Conservation (phyloP, 2,888 invertebrate species). For the Dichetophora obliterata region DNA sequence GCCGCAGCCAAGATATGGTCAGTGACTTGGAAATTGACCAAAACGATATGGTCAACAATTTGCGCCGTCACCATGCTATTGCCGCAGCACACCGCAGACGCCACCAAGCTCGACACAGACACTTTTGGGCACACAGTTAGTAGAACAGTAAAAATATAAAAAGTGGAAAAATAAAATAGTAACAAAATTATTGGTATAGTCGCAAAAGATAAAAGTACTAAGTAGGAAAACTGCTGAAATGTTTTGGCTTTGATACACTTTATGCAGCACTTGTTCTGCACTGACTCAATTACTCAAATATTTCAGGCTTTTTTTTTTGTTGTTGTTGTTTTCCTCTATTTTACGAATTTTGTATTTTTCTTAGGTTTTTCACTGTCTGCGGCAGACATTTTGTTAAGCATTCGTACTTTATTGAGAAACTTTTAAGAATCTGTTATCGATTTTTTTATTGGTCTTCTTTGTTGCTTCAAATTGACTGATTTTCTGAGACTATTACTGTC, state of each 20-base stretch:
- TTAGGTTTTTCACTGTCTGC: neutral
- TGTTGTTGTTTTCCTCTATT: neutral
- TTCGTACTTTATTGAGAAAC: conserved; percentile 30
- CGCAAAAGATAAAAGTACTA: neutral
- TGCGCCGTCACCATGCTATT: neutral
- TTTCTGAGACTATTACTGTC: neutral
- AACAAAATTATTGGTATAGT: no score
- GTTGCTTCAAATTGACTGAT: neutral
- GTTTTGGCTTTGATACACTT: neutral
- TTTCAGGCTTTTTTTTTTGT: neutral
- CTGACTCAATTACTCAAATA: neutral
- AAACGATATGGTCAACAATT: conserved; percentile 21
- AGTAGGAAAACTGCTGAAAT: conserved; percentile 7
- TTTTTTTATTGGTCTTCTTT: conserved; percentile 19
- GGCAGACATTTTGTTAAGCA: conserved; percentile 18
- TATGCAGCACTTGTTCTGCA: neutral
- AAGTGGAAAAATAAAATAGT: neutral
- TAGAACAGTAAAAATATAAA: neutral
- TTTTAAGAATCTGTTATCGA: conserved; percentile 29
- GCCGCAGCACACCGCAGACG: neutral
- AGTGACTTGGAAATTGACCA: conserved; percentile 31
- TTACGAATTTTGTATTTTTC: no score
- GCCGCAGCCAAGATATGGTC: conserved; percentile 1
- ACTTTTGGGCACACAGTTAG: neutral
- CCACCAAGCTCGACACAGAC: neutral